Evolutionary conservation across 1,140 invertebrate genomes (phyloP).

Genomic region (Globodera rostochiensis): DNA sequence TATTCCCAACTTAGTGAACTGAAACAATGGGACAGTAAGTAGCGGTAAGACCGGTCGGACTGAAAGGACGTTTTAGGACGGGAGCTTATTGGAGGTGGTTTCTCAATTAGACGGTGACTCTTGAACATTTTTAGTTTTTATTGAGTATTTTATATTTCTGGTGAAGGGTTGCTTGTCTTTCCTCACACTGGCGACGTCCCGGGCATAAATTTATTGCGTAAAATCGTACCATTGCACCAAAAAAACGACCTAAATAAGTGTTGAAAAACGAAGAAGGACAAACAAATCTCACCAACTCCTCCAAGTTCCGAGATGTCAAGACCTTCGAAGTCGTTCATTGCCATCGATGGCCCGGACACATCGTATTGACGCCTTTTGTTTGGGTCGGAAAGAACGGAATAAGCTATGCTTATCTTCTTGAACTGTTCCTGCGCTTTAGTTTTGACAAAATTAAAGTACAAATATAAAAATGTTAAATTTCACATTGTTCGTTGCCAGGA

Average conservation of each 20-base stretch:
- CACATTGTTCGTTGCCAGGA: slow-evolving; percentile 58
- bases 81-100: too few species aligned
- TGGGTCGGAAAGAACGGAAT: slow-evolving; percentile 64
- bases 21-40: neutral
- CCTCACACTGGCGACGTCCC: too few species aligned
- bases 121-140: too few species aligned
- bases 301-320: slow-evolving; percentile 63
- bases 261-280: neutral
- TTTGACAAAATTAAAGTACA: neutral
- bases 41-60: neutral
- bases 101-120: too few species aligned
- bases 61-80: too few species aligned
- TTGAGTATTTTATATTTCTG: too few species aligned
- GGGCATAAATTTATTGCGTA: too few species aligned
- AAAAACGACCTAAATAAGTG: slow-evolving; percentile 58
- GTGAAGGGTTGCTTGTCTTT: too few species aligned
- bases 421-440: slow-evolving; percentile 61
- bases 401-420: slow-evolving; percentile 62
- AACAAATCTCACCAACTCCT: slow-evolving; percentile 53
- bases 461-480: neutral
- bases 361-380: slow-evolving; percentile 65
- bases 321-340: slow-evolving; percentile 61
- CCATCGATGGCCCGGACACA: slow-evolving; percentile 51
- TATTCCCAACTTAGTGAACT: slow-evolving; percentile 63
- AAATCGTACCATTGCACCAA: slow-evolving; percentile 54